Conservation (phyloP, 2,888 invertebrate genomes). For the Lapara coniferarum region DNA sequence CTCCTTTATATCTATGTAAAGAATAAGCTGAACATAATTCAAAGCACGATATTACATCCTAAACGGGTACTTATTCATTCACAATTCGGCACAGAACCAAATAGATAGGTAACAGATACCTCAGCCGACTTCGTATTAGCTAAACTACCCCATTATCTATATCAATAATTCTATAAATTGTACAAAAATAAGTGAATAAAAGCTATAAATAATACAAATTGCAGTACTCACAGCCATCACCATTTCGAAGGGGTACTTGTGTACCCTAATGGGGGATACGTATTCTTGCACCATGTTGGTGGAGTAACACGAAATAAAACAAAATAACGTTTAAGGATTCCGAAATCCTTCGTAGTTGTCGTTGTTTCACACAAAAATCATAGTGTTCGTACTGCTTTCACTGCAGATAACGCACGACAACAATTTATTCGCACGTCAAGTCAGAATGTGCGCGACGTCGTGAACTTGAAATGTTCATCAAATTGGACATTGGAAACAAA, state of each 20-base stretch:
- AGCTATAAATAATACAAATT: slow-evolving; percentile 15
- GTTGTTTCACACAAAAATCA: slow-evolving; percentile 66
- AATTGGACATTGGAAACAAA: slow-evolving; percentile 52
- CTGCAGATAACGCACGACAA: slow-evolving; percentile 59
- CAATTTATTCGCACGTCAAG: slow-evolving; percentile 61
- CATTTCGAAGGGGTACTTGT: slow-evolving; percentile 97
- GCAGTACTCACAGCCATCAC: slow-evolving; percentile 94
- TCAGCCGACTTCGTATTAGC: neutral
- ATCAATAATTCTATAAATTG: too few relatives aligned
- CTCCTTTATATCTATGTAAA: neutral
- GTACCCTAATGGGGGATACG: slow-evolving; percentile 96
- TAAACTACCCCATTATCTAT: too few relatives aligned
- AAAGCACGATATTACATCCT: slow-evolving; percentile 1
- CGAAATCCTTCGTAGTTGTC: slow-evolving; percentile 50
- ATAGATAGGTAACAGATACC: neutral
- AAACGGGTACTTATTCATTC: slow-evolving; percentile 20
- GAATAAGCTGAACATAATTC: neutral
- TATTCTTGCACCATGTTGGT: slow-evolving; percentile 96
- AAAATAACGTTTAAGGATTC: slow-evolving; percentile 62
- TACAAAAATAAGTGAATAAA: neutral
- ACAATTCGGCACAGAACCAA: neutral
- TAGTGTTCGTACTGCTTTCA: slow-evolving; percentile 65
- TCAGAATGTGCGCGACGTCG: slow-evolving; percentile 53
- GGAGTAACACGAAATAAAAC: slow-evolving; percentile 52
- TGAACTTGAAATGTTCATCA: slow-evolving; percentile 57